Percentiles rank a stretch among this genome's conserved stretches.
phyloP scores from a whole-genome alignment of 92 coral and sea anemone species.

The Porites divaricata region DNA sequence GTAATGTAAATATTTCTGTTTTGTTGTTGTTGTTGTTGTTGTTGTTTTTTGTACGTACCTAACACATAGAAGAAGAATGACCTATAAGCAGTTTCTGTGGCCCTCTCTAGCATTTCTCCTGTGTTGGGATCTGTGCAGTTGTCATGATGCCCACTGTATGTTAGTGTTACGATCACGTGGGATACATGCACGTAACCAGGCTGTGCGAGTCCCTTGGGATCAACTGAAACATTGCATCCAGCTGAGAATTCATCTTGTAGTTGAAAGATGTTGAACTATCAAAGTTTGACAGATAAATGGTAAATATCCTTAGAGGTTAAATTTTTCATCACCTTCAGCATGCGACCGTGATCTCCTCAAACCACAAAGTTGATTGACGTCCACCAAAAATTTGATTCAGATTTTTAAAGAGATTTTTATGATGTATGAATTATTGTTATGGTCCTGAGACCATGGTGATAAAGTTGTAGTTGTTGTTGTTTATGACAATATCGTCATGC shows the following conservation, averaged over 20 bases:
- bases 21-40: too few relatives aligned
- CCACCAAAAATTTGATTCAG: too few relatives aligned
- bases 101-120: neutral
- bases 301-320: neutral
- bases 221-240: neutral
- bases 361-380: too few relatives aligned
- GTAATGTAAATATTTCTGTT: neutral
- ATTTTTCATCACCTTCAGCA: neutral
- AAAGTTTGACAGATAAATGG: neutral
- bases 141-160: neutral
- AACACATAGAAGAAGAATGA: constrained; percentile 24
- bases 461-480: too few relatives aligned
- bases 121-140: constrained; percentile 14
- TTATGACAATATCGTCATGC: too few relatives aligned
- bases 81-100: neutral
- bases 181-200: constrained; percentile 10
- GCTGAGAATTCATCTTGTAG: neutral
- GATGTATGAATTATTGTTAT: too few relatives aligned
- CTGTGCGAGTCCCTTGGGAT: constrained; percentile 22
- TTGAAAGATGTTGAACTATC: constrained; percentile 2
- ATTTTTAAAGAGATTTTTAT: too few relatives aligned
- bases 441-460: too few relatives aligned
- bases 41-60: neutral
- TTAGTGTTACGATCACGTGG: constrained; percentile 8
- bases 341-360: neutral